Percentiles rank a stretch among this genome's conserved stretches.
These are phyloP conservation scores for Clarias laeviceps DNA, from an alignment of 2,797 vertebrate genomes.

Conservation along the genomic window DNA sequence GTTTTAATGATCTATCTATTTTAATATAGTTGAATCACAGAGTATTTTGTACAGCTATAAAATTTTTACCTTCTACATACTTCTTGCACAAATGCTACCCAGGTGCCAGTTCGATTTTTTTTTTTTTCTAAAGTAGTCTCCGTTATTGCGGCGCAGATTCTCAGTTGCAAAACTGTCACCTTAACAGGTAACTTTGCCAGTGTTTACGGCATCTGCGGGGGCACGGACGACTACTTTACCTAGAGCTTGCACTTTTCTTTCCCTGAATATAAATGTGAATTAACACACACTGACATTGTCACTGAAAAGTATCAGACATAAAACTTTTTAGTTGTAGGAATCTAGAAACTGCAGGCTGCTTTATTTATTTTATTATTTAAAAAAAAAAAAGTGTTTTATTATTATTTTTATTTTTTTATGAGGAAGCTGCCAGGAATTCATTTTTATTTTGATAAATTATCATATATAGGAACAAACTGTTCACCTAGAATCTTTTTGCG, in stretches of 20 bases:
- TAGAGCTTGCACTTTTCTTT: neutral
- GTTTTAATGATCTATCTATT: neutral
- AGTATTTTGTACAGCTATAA: neutral
- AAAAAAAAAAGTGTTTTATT: too few species aligned
- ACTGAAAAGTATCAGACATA: neutral
- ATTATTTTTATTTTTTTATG: neutral
- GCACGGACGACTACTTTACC: neutral
- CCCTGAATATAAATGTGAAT: slow-evolving; percentile 27
- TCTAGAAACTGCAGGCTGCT: neutral
- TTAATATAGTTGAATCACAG: neutral
- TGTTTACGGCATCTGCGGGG: slow-evolving; percentile 15
- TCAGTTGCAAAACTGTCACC: slow-evolving; percentile 21
- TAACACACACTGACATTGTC: slow-evolving; percentile 19
- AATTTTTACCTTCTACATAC: neutral
- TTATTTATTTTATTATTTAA: neutral
- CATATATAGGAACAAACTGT: neutral
- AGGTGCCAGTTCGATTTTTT: slow-evolving; percentile 3
- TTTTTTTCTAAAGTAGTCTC: slow-evolving; percentile 7
- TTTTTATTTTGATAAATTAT: neutral
- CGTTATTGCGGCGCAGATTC: slow-evolving; percentile 7
- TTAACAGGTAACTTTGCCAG: slow-evolving; percentile 15
- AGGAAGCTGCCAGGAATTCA: neutral
- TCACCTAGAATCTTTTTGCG: neutral
- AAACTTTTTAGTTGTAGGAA: neutral
- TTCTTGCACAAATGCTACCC: neutral